Conservation (phyloP, 1,140 invertebrate genomes). For the Dendroctonus valens region DNA sequence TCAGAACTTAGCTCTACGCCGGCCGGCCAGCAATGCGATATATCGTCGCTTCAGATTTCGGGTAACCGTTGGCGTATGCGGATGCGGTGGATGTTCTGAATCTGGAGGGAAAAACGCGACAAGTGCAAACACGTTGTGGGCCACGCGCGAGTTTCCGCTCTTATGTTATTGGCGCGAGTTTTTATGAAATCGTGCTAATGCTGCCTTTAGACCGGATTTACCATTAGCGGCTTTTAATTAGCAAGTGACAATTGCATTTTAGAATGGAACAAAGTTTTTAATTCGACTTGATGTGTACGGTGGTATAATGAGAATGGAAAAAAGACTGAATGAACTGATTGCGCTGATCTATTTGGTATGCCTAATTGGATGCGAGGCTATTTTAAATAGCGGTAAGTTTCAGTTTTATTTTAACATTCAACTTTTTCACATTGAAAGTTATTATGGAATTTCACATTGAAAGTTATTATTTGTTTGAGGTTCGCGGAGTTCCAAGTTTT, state of each 20-base stretch:
- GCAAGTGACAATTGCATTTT: too few species aligned
- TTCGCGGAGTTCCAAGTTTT: too few species aligned
- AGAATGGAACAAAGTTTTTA: too few species aligned
- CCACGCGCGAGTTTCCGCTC: slow-evolving; percentile 17
- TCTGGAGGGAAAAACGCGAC: background rate
- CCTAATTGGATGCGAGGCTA: slow-evolving; percentile 7
- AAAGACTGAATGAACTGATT: background rate
- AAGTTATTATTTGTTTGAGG: too few species aligned
- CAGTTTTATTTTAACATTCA: too few species aligned
- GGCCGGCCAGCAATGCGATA: slow-evolving; percentile 14
- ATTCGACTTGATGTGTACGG: background rate
- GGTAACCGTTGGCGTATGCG: slow-evolving; percentile 25
- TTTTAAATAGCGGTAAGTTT: slow-evolving; percentile 21
- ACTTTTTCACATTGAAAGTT: too few species aligned
- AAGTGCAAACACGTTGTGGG: slow-evolving; percentile 11
- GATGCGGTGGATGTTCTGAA: slow-evolving; percentile 20
- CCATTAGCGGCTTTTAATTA: background rate
- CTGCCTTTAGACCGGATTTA: background rate
- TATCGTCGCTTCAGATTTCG: slow-evolving; percentile 20
- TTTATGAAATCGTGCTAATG: background rate
- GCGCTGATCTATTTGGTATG: slow-evolving; percentile 3
- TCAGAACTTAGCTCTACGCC: slow-evolving; percentile 25
- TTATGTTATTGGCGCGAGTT: background rate
- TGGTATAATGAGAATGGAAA: background rate
- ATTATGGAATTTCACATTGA: too few species aligned